These are phyloP conservation scores for Acropora yongei DNA, from an alignment of 64 coral and sea anemone species.

Conservation along the genomic window DNA sequence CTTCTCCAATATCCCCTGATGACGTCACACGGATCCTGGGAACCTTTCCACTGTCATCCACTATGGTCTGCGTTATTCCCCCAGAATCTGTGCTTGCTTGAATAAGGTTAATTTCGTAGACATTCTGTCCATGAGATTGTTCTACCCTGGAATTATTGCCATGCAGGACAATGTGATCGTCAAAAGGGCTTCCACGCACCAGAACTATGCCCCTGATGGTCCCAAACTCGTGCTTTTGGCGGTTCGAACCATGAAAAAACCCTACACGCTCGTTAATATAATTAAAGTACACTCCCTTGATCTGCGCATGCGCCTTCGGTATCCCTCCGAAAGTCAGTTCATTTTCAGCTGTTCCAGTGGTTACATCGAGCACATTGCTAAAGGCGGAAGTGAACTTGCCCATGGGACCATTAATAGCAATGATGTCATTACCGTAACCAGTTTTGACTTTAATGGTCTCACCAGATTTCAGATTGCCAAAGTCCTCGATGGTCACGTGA, in stretches of 20 bases:
- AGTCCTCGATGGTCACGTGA: slow-evolving; percentile 35
- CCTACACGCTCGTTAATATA: slow-evolving; percentile 17
- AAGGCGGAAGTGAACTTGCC: slow-evolving; percentile 28
- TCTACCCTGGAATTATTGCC: slow-evolving; percentile 27
- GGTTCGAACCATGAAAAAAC: slow-evolving; percentile 13
- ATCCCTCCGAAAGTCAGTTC: slow-evolving; percentile 42
- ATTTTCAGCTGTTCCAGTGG: slow-evolving; percentile 35
- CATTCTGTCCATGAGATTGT: slow-evolving; percentile 25
- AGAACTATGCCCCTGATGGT: slow-evolving; percentile 26
- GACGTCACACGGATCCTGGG: slow-evolving; percentile 17
- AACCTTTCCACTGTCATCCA: slow-evolving; percentile 15
- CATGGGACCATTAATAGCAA: slow-evolving; percentile 30
- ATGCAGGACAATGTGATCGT: slow-evolving; percentile 34
- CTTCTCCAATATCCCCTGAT: slow-evolving; percentile 9
- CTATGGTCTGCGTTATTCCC: slow-evolving; percentile 1
- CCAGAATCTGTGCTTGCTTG: slow-evolving; percentile 1
- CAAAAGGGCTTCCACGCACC: slow-evolving; percentile 33
- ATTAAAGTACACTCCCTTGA: slow-evolving; percentile 36
- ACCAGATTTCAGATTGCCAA: slow-evolving; percentile 10
- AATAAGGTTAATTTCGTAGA: slow-evolving; percentile 28
- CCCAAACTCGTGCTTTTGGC: slow-evolving; percentile 30
- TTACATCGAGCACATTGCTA: slow-evolving; percentile 28
- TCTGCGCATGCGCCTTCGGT: slow-evolving; percentile 28
- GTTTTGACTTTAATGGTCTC: slow-evolving; percentile 21
- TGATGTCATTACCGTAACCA: slow-evolving; percentile 30